Evolutionary conservation across 2,888 invertebrate genomes (phyloP), one percentile per base, ranked within the genome.

Genomic region (Dryocosmus kuriphilus): DNA sequence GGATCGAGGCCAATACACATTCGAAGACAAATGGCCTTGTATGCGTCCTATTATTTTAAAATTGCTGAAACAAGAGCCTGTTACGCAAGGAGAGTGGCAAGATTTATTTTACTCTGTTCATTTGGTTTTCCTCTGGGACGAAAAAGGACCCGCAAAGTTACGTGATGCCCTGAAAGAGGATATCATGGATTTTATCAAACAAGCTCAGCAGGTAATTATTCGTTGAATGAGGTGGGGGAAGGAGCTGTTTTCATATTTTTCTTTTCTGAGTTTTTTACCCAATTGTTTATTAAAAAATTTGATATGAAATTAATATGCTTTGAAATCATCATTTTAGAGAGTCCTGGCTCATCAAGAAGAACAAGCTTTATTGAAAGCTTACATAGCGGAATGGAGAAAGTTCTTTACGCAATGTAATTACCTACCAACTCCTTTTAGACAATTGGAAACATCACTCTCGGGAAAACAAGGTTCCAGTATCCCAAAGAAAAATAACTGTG

Each of bases 391-490:
- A 92, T 99, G 99, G 99, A 95, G 98, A 74, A 98, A 98, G 90
- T 99, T 99, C 93, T 99, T 98, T 91, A 97, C 98, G 6, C 99
- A 99, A 91, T 98, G 99, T 92, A 97, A 97, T 91, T 99, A 99
- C 92, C 93, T 99, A 88, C 99, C 99, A 1, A 96, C 98, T 85
- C 99, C 99, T 24, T 99, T 99, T 93, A 95, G 96, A 79, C 98
- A 98, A 90, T 93, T 99, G 85, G 98, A 99, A 92, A 95, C 95
- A 83, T 95, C 97, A 77, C 94, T 98, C 60, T 95, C 95, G 77
- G 95, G 95, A 30, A 96, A 96, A 91, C 92, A 93, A 79, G 87
- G 85, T 65, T 85, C 92, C 77, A 87, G 86, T 73, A 82, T 86
- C 61, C 89, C 87, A 77, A 91, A 91, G 77, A 88, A 88, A 74